phyloP scores from a whole-genome alignment of 2,797 vertebrate species.

The Rhinogobio ventralis region DNA sequence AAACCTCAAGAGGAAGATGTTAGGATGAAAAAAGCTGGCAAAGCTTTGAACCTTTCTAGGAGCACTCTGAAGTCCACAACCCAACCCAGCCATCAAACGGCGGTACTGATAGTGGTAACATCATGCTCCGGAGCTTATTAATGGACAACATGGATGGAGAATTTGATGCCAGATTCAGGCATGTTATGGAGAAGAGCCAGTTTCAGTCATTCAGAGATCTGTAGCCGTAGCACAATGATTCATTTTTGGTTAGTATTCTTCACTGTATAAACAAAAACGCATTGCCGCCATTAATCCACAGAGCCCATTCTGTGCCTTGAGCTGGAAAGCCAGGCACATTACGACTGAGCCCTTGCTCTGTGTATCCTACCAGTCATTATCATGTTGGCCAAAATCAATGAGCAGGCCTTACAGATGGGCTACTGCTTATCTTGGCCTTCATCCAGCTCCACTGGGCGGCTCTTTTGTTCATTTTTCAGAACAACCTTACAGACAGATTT shows the following conservation, averaged over 20 bases:
- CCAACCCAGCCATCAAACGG: background rate
- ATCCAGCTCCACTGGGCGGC: slow-evolving; percentile 45
- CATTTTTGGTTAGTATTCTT: background rate
- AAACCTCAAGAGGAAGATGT: background rate
- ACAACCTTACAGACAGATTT: slow-evolving; percentile 12
- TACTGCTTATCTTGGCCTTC: slow-evolving; percentile 47
- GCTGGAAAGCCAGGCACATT: slow-evolving; percentile 5
- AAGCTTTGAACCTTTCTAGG: slow-evolving; percentile 1
- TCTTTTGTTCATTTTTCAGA: slow-evolving; percentile 36
- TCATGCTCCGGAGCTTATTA: background rate
- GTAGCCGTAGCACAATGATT: background rate
- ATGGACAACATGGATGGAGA: background rate
- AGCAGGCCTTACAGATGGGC: slow-evolving; percentile 53
- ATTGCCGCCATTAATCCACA: background rate
- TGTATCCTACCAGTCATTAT: slow-evolving; percentile 49
- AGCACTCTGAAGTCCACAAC: background rate
- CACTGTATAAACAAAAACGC: background rate
- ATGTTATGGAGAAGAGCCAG: background rate
- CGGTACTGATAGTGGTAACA: background rate
- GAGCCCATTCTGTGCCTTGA: slow-evolving; percentile 7
- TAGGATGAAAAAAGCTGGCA: background rate
- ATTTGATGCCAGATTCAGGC: background rate
- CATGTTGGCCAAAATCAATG: slow-evolving; percentile 63
- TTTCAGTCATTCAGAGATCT: background rate
- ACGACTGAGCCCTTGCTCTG: slow-evolving; percentile 14